These are phyloP conservation scores for Macaria liturata DNA, from an alignment of 2,888 invertebrate species.

Conservation along the genomic window DNA sequence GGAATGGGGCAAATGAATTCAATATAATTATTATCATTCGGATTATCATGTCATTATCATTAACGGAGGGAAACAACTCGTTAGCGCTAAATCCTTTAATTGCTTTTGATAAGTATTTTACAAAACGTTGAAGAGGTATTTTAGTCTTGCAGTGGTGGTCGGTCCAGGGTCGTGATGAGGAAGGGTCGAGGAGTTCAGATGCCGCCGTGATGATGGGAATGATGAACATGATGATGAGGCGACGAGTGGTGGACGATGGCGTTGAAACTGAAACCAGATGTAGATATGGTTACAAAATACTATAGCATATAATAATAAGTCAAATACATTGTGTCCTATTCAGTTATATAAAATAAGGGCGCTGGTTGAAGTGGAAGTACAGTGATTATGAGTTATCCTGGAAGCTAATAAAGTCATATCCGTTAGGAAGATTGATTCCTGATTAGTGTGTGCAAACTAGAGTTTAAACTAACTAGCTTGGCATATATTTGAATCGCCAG, in stretches of 20 bases:
- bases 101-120: constrained; percentile 37
- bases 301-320: too few relatives aligned
- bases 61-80: constrained; percentile 27
- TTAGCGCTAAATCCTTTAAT: constrained; percentile 52
- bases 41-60: constrained; percentile 1
- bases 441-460: too few relatives aligned
- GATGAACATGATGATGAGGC: constrained; percentile 78
- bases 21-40: background rate
- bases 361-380: too few relatives aligned
- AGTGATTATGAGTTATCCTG: too few relatives aligned
- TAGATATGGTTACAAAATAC: too few relatives aligned
- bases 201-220: constrained; percentile 63
- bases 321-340: too few relatives aligned
- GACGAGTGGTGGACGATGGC: constrained; percentile 82
- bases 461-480: too few relatives aligned
- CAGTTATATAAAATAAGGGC: too few relatives aligned
- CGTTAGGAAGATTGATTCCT: too few relatives aligned
- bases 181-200: constrained; percentile 39
- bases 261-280: constrained; percentile 75
- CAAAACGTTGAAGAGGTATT: constrained; percentile 29
- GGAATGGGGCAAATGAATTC: background rate
- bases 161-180: constrained; percentile 25
- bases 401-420: too few relatives aligned
- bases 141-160: constrained; percentile 46
- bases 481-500: too few relatives aligned